Percentiles rank a stretch among this genome's conserved stretches.
phyloP scores from a whole-genome alignment of 2,888 invertebrate species.

The Gibbula magus region DNA sequence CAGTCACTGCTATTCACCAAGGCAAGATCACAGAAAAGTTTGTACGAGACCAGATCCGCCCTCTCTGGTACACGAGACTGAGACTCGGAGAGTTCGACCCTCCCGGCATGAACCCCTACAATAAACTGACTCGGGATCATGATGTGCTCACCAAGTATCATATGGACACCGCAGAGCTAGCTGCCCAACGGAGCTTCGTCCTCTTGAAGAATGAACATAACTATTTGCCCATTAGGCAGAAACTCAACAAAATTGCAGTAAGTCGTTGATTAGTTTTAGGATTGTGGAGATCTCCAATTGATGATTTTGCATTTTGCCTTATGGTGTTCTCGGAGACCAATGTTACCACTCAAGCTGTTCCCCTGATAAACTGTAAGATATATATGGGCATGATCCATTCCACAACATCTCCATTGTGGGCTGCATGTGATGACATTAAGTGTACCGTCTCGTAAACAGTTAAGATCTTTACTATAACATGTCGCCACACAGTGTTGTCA shows the following conservation, averaged over 20 bases:
- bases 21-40: slow-evolving; percentile 46
- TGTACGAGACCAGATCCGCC: slow-evolving; percentile 52
- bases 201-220: not conserved
- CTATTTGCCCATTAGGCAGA: not conserved
- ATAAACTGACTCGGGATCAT: slow-evolving; percentile 43
- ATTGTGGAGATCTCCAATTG: too few relatives aligned
- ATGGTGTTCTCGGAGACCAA: too few relatives aligned
- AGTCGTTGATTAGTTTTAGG: slow-evolving; percentile 30
- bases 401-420: too few relatives aligned
- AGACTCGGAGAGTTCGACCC: slow-evolving; percentile 67
- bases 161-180: slow-evolving; percentile 45
- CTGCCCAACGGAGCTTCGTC: slow-evolving; percentile 56
- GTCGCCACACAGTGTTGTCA: too few relatives aligned
- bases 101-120: slow-evolving; percentile 64
- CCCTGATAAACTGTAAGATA: too few relatives aligned
- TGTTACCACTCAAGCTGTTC: too few relatives aligned
- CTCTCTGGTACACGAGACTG: slow-evolving; percentile 63
- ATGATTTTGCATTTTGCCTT: too few relatives aligned
- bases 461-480: too few relatives aligned
- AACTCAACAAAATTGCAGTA: not conserved
- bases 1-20: slow-evolving; percentile 50
- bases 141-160: slow-evolving; percentile 51
- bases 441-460: too few relatives aligned
- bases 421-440: too few relatives aligned
- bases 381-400: too few relatives aligned